Conservation (phyloP, 2,113 vertebrate genomes). For the Actinemys pallida region DNA sequence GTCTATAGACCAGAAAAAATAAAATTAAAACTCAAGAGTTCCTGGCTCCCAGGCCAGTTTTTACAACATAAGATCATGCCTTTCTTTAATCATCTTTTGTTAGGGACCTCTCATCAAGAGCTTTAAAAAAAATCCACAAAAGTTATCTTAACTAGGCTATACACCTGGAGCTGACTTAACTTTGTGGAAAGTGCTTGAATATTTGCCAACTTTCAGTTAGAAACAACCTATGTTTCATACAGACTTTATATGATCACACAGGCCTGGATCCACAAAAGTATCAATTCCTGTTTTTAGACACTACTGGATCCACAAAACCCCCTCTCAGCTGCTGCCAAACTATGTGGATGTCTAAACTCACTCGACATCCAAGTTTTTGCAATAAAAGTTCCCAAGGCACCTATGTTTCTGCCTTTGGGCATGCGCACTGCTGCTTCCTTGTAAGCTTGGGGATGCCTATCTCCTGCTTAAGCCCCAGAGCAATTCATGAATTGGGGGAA, state of each 20-base stretch:
- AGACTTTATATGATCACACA: background rate
- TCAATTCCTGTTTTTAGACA: background rate
- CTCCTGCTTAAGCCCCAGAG: background rate
- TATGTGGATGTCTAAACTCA: background rate
- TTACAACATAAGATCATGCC: conserved; percentile 14
- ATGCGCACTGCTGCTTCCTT: background rate
- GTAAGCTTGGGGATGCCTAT: background rate
- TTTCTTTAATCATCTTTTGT: background rate
- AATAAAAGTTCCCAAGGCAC: background rate
- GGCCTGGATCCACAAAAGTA: background rate
- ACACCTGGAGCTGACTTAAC: background rate
- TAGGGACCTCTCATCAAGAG: conserved; percentile 36
- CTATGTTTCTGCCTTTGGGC: background rate
- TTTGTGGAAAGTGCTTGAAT: background rate
- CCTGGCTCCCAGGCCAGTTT: conserved; percentile 10
- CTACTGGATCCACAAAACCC: background rate
- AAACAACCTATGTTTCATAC: background rate
- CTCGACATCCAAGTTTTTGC: background rate
- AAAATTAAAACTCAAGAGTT: conserved; percentile 52
- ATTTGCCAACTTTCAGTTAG: background rate
- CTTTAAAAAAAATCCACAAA: conserved; percentile 45
- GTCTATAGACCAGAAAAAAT: conserved; percentile 50
- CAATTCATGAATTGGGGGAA: background rate
- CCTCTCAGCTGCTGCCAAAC: background rate
- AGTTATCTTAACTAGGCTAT: conserved; percentile 15